Conservation (phyloP, 2,113 vertebrate species). For the Mesocricetus auratus region DNA sequence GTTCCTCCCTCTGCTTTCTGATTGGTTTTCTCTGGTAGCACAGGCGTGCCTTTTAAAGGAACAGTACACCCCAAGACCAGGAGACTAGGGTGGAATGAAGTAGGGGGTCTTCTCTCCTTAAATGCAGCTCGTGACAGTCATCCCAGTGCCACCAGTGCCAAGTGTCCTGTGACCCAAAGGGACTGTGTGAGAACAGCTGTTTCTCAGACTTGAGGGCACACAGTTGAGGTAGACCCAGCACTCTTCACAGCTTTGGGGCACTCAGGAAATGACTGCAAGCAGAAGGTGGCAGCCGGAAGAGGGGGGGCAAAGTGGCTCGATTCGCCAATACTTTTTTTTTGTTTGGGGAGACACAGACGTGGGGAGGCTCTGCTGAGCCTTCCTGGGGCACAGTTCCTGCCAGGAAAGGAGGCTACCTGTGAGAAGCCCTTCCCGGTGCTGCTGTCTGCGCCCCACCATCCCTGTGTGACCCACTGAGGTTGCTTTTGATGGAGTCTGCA, state of each 20-base stretch:
- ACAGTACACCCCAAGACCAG: neutral
- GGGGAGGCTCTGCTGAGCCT: too few species aligned
- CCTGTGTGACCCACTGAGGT: neutral
- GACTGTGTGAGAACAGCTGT: neutral
- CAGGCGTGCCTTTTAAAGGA: constrained; percentile 52
- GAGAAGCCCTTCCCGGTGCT: neutral
- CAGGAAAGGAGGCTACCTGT: neutral
- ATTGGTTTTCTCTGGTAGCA: constrained; percentile 60
- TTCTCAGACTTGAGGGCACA: neutral
- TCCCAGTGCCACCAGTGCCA: neutral
- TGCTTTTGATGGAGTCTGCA: neutral
- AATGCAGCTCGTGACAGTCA: neutral
- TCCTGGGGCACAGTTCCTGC: neutral
- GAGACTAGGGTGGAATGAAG: neutral
- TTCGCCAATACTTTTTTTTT: neutral
- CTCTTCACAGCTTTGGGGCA: neutral
- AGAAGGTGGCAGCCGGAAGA: neutral
- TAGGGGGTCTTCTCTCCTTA: neutral
- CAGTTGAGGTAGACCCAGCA: neutral
- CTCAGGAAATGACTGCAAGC: neutral
- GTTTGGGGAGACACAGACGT: neutral
- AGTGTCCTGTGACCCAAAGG: neutral
- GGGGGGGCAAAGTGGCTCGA: too few species aligned
- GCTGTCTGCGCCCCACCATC: neutral
- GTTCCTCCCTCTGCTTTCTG: constrained; percentile 42